These are phyloP conservation scores for Dendrolimus houi DNA, from an alignment of 2,888 invertebrate species.

Conservation along the genomic window DNA sequence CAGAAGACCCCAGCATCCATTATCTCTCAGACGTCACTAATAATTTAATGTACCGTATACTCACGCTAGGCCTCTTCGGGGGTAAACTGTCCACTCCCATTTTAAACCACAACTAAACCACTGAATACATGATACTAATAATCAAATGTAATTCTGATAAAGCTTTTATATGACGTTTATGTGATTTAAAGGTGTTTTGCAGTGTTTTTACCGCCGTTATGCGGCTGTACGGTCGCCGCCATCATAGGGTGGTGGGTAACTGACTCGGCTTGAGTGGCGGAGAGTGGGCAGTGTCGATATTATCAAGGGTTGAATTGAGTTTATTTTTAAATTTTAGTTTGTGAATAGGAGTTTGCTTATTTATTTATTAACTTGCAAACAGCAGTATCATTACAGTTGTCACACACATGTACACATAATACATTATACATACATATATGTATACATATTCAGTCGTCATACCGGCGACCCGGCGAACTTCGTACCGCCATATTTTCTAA, in stretches of 20 bases:
- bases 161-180: background rate
- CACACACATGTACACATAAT: too few relatives aligned
- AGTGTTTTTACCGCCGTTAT: slow-evolving; percentile 25
- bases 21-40: background rate
- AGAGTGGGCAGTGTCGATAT: slow-evolving; percentile 20
- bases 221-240: slow-evolving; percentile 38
- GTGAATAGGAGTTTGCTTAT: background rate
- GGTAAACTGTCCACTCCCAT: slow-evolving; percentile 62
- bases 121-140: slow-evolving; percentile 24
- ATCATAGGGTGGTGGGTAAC: slow-evolving; percentile 32
- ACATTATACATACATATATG: too few relatives aligned
- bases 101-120: slow-evolving; percentile 18
- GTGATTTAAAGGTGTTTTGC: slow-evolving; percentile 14
- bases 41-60: slow-evolving; percentile 15
- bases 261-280: slow-evolving; percentile 22
- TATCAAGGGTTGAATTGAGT: background rate
- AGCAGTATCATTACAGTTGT: too few relatives aligned
- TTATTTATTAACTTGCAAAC: too few relatives aligned
- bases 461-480: too few relatives aligned
- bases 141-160: background rate
- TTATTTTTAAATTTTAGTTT: background rate
- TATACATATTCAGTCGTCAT: too few relatives aligned
- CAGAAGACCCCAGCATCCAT: background rate
- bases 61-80: slow-evolving; percentile 39
- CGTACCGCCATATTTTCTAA: too few relatives aligned